Evolutionary conservation across 2,113 vertebrate genomes (phyloP).

Genomic region (Hylia prasina): DNA sequence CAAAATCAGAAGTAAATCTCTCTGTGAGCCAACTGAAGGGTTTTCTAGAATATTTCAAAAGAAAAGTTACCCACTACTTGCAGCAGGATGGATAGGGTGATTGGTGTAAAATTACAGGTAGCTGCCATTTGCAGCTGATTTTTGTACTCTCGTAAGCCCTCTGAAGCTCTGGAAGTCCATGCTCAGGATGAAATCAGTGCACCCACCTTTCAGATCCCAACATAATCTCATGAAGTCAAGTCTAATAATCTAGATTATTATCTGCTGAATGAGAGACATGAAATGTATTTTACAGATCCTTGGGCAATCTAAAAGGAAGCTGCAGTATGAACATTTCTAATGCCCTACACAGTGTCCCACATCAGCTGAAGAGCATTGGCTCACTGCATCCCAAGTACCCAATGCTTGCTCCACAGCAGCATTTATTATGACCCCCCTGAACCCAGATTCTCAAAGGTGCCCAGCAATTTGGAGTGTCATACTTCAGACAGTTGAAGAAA

Average conservation of each 20-base stretch:
- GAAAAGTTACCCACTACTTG: not conserved
- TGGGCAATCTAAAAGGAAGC: not conserved
- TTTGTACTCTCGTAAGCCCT: not conserved
- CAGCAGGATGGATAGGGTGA: not conserved
- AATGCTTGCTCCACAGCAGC: not conserved
- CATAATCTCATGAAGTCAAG: not conserved
- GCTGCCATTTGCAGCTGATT: not conserved
- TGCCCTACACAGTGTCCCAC: not conserved
- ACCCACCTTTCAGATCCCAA: not conserved
- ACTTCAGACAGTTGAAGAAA: not conserved
- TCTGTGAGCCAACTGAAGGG: not conserved
- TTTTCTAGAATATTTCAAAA: not conserved
- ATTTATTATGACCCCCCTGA: not conserved
- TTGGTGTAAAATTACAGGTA: not conserved
- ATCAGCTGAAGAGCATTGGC: not conserved
- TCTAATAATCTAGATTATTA: not conserved
- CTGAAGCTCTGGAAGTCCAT: not conserved
- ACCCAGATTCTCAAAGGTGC: not conserved
- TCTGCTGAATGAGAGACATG: not conserved
- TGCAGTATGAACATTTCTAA: not conserved
- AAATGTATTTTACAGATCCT: not conserved
- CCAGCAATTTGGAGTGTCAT: not conserved
- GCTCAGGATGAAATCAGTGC: not conserved
- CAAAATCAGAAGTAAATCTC: not conserved
- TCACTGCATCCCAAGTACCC: not conserved